Base-by-base conservation (phyloP, 2,888 invertebrate species). In the Anarsia innoxiella region DNA sequence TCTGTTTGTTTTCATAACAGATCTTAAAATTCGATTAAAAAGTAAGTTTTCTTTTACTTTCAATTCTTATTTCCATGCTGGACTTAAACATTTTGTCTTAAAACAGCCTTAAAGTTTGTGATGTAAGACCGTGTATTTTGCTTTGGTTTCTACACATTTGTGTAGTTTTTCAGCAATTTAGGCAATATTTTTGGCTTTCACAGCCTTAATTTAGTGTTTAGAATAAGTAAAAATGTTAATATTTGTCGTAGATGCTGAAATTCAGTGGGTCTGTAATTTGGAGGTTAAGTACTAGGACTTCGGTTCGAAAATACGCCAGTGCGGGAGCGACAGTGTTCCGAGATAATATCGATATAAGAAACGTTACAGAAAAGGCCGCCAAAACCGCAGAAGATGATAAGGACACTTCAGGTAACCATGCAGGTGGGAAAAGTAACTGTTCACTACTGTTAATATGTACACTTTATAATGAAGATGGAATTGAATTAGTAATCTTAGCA, bases 271-370 rank as follows among this genome's bases (percentile, higher is more conserved):
- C 68, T 49, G 57, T 80, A 29, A 65, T 83, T 82, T 83, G 75
- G 84, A 85, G 85, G 85, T 85, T 85, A 85, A 73, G 83, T 51
- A 63, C 73, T 39, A 65, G 78, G 53, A 63, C 70, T 9, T 57
- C 57, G 31, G 36, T 77, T 39, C 66, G 76, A 42, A 73, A 72
- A 41, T 82, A 77, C 45, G 72, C 78, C 0, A 61, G 61, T 23
- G 93, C 95, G 59, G 95, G 95, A 5, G 94, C 94, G 9, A 91
- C 93, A 8, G 93, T 93, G 28, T 91, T 6, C 9, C 32, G 93
- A 11, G 92, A 77, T 10, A 76, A 77, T 45, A 39, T 68, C 12
- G 73, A 73, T 8, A 38, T 63, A 26, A 61, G 57, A 36, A 61
- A 49, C 32, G 42, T 67, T 13, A 26, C 64, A 8, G 67, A 66